Conservation (phyloP, 2,797 vertebrate genomes). For the Hypotaenidia okinawae region DNA sequence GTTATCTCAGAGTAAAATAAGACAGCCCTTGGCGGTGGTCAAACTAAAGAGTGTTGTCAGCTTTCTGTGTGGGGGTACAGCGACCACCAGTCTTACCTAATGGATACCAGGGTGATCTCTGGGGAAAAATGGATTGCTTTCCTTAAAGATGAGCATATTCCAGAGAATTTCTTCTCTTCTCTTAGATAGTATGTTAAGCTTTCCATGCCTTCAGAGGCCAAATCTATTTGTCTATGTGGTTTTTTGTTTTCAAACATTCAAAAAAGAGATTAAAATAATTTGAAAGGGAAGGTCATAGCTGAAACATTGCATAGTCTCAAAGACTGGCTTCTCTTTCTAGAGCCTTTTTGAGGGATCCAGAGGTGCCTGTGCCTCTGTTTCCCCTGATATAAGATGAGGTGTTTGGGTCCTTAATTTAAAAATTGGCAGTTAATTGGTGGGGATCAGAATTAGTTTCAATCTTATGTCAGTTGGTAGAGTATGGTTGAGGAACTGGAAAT, state of each 20-base stretch:
- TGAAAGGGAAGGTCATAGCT: not conserved
- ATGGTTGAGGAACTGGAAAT: not conserved
- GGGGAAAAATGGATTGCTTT: not conserved
- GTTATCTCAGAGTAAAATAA: not conserved
- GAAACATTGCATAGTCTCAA: not conserved
- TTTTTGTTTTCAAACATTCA: not conserved
- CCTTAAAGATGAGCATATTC: not conserved
- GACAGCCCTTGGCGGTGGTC: not conserved
- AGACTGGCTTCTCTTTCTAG: not conserved
- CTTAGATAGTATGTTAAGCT: not conserved
- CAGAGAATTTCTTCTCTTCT: not conserved
- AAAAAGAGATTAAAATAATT: not conserved
- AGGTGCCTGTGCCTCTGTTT: not conserved
- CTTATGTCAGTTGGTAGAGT: not conserved
- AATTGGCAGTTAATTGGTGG: not conserved
- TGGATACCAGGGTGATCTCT: not conserved
- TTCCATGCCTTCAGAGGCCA: not conserved
- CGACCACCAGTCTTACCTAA: not conserved
- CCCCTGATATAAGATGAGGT: not conserved
- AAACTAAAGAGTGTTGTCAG: not conserved
- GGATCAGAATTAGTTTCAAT: not conserved
- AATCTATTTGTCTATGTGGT: not conserved
- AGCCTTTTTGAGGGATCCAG: not conserved
- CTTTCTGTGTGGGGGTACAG: not conserved
- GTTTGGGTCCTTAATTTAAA: not conserved